Conservation (phyloP, 2,113 vertebrate genomes). For the Rhynchopsitta pachyrhyncha region DNA sequence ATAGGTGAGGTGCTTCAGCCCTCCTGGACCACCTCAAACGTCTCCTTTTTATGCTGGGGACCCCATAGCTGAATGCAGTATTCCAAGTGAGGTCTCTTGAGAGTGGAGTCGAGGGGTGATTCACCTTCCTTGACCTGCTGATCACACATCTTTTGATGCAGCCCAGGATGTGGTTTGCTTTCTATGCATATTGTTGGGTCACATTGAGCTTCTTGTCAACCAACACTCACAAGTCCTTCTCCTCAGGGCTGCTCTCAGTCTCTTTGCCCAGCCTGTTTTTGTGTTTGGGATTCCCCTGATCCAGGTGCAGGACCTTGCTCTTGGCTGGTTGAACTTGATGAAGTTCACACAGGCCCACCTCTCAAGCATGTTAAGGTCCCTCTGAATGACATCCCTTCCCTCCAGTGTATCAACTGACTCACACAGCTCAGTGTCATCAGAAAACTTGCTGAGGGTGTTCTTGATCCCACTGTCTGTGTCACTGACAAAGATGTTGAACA, state of each 20-base stretch:
- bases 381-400: neutral
- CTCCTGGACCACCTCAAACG: neutral
- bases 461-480: rapidly evolving
- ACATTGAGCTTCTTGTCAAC: neutral
- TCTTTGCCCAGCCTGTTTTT: neutral
- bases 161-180: neutral
- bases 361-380: neutral
- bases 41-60: neutral
- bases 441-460: neutral
- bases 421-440: neutral
- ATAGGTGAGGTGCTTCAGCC: neutral
- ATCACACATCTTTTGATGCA: neutral
- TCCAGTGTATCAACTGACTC: rapidly evolving
- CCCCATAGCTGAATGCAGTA: too few species aligned
- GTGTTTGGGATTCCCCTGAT: neutral
- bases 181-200: rapidly evolving
- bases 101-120: neutral
- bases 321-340: neutral
- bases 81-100: neutral
- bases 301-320: neutral
- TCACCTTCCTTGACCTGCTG: neutral
- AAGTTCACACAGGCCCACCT: neutral
- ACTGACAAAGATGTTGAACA: neutral
- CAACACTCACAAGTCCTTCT: neutral
- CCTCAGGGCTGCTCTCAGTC: rapidly evolving